Evolutionary conservation across 2,888 invertebrate genomes (phyloP).

Genomic region (Drosophila cracens): DNA sequence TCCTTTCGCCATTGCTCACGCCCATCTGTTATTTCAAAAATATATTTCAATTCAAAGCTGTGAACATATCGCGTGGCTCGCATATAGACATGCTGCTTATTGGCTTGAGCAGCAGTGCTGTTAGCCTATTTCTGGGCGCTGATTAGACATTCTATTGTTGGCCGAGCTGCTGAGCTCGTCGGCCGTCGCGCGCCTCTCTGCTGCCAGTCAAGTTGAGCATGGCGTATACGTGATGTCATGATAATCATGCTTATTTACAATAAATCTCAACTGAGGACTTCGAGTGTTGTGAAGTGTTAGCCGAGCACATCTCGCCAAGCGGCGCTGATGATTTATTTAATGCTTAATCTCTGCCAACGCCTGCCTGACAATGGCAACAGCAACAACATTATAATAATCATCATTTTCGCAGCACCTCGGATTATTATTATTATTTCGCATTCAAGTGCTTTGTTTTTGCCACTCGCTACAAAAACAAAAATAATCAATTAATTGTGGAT

Average conservation of each 20-base stretch:
- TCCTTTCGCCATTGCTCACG: too few relatives aligned
- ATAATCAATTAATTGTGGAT: slow-evolving; percentile 76
- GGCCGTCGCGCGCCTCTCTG: not conserved
- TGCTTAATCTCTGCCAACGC: slow-evolving; percentile 78
- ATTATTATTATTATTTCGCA: slow-evolving; percentile 39
- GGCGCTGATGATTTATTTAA: slow-evolving; percentile 76
- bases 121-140: slow-evolving; percentile 21
- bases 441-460: slow-evolving; percentile 60
- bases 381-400: slow-evolving; percentile 68
- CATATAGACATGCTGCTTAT: slow-evolving; percentile 29
- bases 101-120: slow-evolving; percentile 13
- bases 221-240: slow-evolving; percentile 79
- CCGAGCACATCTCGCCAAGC: slow-evolving; percentile 51
- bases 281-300: slow-evolving; percentile 69
- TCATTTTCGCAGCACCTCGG: slow-evolving; percentile 57
- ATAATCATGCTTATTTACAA: slow-evolving; percentile 80
- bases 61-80: slow-evolving; percentile 31
- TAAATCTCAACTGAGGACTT: slow-evolving; percentile 69
- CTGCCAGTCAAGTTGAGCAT: slow-evolving; percentile 32
- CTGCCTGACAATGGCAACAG: slow-evolving; percentile 40
- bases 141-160: slow-evolving; percentile 28
- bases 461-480: slow-evolving; percentile 31
- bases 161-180: not conserved
- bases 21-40: not conserved
- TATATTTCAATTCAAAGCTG: not conserved